Conservation (phyloP, 2,888 invertebrate species). For the Thymelicus sylvestris region DNA sequence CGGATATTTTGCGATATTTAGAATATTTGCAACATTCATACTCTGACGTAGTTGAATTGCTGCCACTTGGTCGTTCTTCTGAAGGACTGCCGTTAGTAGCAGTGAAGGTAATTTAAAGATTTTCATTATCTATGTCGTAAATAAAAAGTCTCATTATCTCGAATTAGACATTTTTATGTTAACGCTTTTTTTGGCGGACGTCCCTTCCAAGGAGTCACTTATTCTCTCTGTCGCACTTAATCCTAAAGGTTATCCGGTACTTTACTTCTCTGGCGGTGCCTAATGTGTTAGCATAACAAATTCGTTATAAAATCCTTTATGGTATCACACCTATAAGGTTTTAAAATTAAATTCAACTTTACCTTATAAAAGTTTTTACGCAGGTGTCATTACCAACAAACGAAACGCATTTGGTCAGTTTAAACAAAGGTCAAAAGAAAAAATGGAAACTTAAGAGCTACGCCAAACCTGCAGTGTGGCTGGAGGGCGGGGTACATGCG, state of each 20-base stretch:
- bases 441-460: slow-evolving; percentile 76
- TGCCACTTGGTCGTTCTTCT: slow-evolving; percentile 89
- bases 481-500: slow-evolving; percentile 91
- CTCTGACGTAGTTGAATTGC: slow-evolving; percentile 87
- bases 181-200: no score
- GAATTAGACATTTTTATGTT: no score
- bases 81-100: slow-evolving; percentile 89
- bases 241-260: no score
- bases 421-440: slow-evolving; percentile 63
- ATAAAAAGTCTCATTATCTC: no score
- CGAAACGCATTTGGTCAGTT: slow-evolving; percentile 54
- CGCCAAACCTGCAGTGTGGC: slow-evolving; percentile 90
- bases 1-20: slow-evolving; percentile 88
- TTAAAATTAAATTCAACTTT: not conserved
- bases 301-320: no score
- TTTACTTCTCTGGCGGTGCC: no score
- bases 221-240: no score
- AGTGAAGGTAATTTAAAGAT: slow-evolving; percentile 82
- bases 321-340: no score
- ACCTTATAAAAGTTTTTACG: not conserved
- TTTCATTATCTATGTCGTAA: no score
- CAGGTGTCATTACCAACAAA: slow-evolving; percentile 70
- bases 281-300: no score
- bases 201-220: no score
- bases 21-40: slow-evolving; percentile 87